A percentile compares a stretch with the other conserved stretches of the same genome.
phyloP scores from a whole-genome alignment of 2,113 vertebrate genomes.

The Danio rerio region GRCz12tu NC_133177.1:28692001-28692500 shows the following conservation, averaged over 20 bases:
- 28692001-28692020: too few species aligned
- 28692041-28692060: too few species aligned
- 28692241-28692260: not conserved
- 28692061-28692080: too few species aligned
- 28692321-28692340: not conserved
- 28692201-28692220: too few species aligned
- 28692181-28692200: too few species aligned
- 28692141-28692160: too few species aligned
- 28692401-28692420: not conserved
- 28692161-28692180: too few species aligned
- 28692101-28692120: too few species aligned
- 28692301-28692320: not conserved
- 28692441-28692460: conserved; percentile 20
- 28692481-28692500: conserved; percentile 35
- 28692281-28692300: not conserved
- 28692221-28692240: too few species aligned
- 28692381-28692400: conserved; percentile 7
- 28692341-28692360: not conserved
- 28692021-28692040: too few species aligned
- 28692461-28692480: conserved; percentile 32
- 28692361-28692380: not conserved
- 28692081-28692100: too few species aligned
- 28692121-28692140: too few species aligned
- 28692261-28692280: not conserved
- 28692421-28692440: conserved; percentile 1